These are phyloP conservation scores for Diarsia dahlii DNA, from an alignment of 2,888 invertebrate species.

Conservation along the genomic window DNA sequence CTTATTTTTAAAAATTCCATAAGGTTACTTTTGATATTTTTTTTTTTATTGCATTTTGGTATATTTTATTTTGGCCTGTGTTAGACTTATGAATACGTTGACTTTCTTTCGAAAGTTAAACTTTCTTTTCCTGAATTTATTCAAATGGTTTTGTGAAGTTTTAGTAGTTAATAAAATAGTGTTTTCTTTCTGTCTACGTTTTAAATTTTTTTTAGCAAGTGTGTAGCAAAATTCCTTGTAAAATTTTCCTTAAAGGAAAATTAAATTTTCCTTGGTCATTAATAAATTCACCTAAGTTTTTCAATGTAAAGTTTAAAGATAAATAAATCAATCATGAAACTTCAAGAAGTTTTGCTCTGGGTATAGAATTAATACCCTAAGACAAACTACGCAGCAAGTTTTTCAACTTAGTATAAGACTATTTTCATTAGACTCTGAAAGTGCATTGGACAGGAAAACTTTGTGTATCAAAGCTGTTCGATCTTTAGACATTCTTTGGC, in stretches of 20 bases:
- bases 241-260: background rate
- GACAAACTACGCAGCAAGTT: constrained; percentile 5
- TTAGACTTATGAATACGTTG: no score
- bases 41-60: no score
- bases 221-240: background rate
- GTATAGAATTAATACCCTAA: background rate
- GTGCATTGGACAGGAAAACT: constrained; percentile 37
- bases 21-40: no score
- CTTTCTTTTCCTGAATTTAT: no score
- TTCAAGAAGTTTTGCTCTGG: background rate
- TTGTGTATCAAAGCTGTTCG: background rate
- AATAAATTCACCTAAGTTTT: background rate
- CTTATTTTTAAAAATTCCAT: no score
- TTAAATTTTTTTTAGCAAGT: background rate
- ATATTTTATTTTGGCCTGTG: no score
- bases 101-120: no score
- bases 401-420: constrained; percentile 38
- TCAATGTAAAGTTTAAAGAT: background rate
- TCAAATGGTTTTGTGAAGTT: no score
- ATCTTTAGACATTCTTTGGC: constrained; percentile 30
- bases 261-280: no score
- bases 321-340: background rate
- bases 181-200: background rate
- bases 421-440: constrained; percentile 45
- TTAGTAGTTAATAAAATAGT: no score